These are phyloP conservation scores for Paelopatides confundens DNA, from an alignment of 53 echinoderm and acorn worm species.

Conservation along the genomic window DNA sequence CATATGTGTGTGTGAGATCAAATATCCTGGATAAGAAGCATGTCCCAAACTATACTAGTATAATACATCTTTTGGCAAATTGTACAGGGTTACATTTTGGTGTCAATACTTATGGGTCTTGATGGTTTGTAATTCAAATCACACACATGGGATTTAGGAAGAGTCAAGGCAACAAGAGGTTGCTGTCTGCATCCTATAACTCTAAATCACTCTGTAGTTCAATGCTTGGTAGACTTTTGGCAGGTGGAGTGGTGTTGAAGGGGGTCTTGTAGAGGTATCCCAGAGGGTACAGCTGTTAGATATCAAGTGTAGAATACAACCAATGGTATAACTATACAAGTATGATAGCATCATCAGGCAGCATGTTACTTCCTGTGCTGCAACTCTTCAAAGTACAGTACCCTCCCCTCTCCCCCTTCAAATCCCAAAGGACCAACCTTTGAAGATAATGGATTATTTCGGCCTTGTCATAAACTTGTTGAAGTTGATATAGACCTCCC, in stretches of 20 bases:
- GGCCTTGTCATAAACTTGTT: neutral
- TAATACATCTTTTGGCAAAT: neutral
- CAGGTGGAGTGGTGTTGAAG: conserved; percentile 5
- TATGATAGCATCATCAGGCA: neutral
- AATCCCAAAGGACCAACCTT: neutral
- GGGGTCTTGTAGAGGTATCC: neutral
- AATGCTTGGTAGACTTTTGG: conserved; percentile 6
- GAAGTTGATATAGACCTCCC: neutral
- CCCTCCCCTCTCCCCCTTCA: neutral
- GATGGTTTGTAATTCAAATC: neutral
- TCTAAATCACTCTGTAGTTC: conserved; percentile 6
- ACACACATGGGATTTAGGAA: neutral
- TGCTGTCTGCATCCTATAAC: conserved; percentile 14
- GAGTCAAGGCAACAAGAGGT: neutral
- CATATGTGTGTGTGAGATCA: no score
- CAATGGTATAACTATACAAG: neutral
- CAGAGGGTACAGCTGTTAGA: conserved; percentile 20
- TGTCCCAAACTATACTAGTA: no score
- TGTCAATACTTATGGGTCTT: neutral
- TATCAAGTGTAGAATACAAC: neutral
- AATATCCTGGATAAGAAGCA: no score
- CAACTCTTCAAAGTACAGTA: conserved; percentile 39
- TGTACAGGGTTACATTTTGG: neutral
- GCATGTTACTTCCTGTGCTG: neutral
- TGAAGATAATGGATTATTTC: neutral